Evolutionary conservation across 37 sponge, comb jelly and placozoan genomes (phyloP), one percentile per base, ranked within the genome.

Genomic region (Hexactinellida sp.): DNA sequence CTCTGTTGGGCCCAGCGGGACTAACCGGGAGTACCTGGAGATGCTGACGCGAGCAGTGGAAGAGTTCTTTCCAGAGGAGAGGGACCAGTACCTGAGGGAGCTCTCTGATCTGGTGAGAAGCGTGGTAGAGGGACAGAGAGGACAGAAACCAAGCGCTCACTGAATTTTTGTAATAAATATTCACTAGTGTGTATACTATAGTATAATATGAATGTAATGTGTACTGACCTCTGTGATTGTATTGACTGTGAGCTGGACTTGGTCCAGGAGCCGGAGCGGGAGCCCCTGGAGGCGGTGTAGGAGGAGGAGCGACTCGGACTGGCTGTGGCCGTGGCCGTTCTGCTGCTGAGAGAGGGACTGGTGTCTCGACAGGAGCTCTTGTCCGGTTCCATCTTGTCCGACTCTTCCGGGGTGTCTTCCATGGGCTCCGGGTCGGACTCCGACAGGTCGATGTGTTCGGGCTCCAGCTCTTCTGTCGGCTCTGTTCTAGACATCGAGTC

Each of bases 21-120:
- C 89, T 36, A 98, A 98, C 83, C 84, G 88, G 24, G 94, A 95
- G 87, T 98, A 98, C 88, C 54, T 95, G 38, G 38, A 95, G 37
- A 85, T 88, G 24, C 84, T 98, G 82, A 92, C 89, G 87, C 84
- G 16, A 0, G 86, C 86, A 82, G 91, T 95, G 13, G 88, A 38
- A 54, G 87, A 88, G 83, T 41, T 89, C 23, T 37, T 91, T 0
- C 55, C 87, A 0, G 24, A 25, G 13, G 30, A 63, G 34, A 63
- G 13, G 5, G 76, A 63, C 13, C 19, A 63, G 34, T 63, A 63
- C 34, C 76, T 63, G 21, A n/a, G 13, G 5, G 76, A 23, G 34
- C 30, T 63, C 19, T 21, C 19, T 63, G 76, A 63, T 23, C 25
- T 25, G 30, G 76, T 63, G 25, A 63, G 30, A 63, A 28, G 34